Evolutionary conservation across 2,113 vertebrate species (phyloP).

Genomic region (Colossoma macropomum): DNA sequence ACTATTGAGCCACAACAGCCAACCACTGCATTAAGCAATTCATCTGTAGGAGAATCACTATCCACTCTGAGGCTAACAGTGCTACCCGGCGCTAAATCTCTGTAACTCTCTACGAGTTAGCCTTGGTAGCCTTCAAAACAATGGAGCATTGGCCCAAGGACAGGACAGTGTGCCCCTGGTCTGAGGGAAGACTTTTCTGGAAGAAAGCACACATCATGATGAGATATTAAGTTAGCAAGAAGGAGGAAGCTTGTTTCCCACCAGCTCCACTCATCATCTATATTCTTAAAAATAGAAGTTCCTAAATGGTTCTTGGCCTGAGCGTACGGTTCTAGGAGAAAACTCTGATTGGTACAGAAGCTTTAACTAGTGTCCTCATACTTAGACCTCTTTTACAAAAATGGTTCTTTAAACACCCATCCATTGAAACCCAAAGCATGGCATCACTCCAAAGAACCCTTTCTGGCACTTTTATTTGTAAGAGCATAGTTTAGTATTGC

Average conservation of each 20-base stretch:
- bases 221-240: neutral
- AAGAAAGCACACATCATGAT: neutral
- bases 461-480: neutral
- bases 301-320: neutral
- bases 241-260: neutral
- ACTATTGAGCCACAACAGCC: neutral
- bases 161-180: neutral
- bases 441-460: neutral
- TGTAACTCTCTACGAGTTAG: neutral
- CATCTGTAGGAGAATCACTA: neutral
- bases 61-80: neutral
- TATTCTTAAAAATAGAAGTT: neutral
- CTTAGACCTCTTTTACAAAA: too few species aligned
- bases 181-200: constrained; percentile 31
- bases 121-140: neutral
- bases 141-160: neutral
- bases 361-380: too few species aligned
- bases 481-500: constrained; percentile 20
- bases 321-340: neutral
- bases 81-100: neutral
- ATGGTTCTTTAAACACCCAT: too few species aligned
- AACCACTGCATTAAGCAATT: neutral
- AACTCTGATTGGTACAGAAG: neutral
- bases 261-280: neutral
- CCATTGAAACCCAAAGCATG: neutral